These are phyloP conservation scores for Pungitius pungitius DNA, from an alignment of 2,113 vertebrate genomes.

Conservation along the genomic window DNA sequence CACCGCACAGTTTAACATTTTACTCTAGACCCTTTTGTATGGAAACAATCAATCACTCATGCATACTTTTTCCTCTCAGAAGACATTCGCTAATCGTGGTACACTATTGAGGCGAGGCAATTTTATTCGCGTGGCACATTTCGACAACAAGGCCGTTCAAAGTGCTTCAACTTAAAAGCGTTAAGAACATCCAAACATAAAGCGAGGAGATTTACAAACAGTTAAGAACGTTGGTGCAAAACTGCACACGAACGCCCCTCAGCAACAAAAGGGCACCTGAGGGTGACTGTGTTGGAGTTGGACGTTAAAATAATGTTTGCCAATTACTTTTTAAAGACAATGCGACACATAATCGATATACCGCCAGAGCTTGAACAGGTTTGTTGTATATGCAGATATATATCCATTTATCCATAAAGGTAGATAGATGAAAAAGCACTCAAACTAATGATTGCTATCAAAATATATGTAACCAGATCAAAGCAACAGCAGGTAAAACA, in stretches of 20 bases:
- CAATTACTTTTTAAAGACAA: conserved; percentile 21
- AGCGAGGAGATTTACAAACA: no score
- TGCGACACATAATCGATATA: background rate
- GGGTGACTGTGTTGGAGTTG: conserved; percentile 20
- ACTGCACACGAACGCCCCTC: background rate
- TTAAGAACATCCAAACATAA: no score
- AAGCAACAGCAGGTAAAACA: background rate
- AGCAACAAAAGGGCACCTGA: conserved; percentile 12
- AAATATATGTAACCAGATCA: background rate
- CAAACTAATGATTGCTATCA: background rate
- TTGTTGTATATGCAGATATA: conserved; percentile 10
- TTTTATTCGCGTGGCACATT: no score
- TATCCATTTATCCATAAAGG: background rate
- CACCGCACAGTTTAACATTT: conserved; percentile 46
- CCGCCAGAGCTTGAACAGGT: background rate
- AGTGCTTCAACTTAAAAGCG: no score
- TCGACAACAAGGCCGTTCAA: no score
- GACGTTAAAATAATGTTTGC: conserved; percentile 24
- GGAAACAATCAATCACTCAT: conserved; percentile 46
- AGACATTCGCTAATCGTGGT: background rate
- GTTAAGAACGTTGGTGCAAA: background rate
- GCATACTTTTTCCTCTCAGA: conserved; percentile 9
- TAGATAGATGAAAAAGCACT: background rate
- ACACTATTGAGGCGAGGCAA: background rate
- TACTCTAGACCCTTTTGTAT: conserved; percentile 43